phyloP scores from a whole-genome alignment of 2,113 vertebrate genomes.

The Poecilia latipinna region DNA sequence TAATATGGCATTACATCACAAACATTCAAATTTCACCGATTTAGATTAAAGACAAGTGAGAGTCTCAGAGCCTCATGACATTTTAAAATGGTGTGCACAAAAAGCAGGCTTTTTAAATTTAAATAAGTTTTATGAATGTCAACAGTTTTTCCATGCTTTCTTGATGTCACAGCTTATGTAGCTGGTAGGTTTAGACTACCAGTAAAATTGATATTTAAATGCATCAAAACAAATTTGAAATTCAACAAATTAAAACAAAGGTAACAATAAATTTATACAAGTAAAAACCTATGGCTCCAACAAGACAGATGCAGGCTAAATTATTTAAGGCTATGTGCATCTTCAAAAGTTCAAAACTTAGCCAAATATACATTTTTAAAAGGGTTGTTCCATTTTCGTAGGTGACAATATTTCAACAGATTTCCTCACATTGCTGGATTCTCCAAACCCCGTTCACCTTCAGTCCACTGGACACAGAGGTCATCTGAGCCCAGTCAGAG shows the following conservation, averaged over 20 bases:
- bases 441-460: constrained; percentile 24
- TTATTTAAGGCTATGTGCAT: constrained; percentile 19
- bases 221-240: constrained; percentile 30
- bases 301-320: constrained; percentile 21
- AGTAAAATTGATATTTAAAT: constrained; percentile 21
- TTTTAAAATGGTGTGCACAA: constrained; percentile 27
- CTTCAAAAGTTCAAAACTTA: constrained; percentile 15
- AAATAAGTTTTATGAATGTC: constrained; percentile 1
- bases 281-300: constrained; percentile 31
- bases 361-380: background rate
- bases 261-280: constrained; percentile 14
- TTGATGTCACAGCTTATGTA: constrained; percentile 42
- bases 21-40: constrained; percentile 62
- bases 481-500: constrained; percentile 36
- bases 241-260: constrained; percentile 2
- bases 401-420: constrained; percentile 7
- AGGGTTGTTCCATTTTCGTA: background rate
- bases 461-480: constrained; percentile 32
- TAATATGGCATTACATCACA: constrained; percentile 52
- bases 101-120: constrained; percentile 18
- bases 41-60: constrained; percentile 28
- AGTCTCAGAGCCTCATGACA: constrained; percentile 7
- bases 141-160: background rate
- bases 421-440: background rate
- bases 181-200: constrained; percentile 18